A percentile compares a stretch with the other conserved stretches of the same genome.
These are phyloP conservation scores for Tachyglossus aculeatus DNA, from an alignment of 2,797 vertebrate species.

Conservation along the genomic window DNA sequence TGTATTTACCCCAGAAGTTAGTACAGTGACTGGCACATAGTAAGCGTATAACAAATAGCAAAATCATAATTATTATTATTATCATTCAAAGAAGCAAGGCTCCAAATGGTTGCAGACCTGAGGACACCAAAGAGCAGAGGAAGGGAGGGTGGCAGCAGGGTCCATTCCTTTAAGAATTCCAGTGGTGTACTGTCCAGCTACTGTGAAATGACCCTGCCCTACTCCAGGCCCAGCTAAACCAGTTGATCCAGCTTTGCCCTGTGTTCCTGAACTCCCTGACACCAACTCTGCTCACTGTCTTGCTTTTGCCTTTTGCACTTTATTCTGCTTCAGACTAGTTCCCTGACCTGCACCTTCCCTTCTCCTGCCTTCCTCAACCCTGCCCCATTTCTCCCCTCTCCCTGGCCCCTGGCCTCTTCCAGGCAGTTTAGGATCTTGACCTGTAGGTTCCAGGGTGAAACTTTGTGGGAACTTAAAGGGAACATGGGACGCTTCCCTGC, in stretches of 20 bases:
- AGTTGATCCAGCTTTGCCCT: constrained; percentile 42
- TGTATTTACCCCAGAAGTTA: too few relatives aligned
- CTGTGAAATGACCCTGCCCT: background rate
- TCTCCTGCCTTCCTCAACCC: background rate
- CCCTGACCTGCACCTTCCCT: background rate
- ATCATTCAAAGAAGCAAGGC: rapidly evolving
- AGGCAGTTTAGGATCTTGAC: constrained; percentile 3
- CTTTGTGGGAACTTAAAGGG: background rate
- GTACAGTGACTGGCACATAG: background rate
- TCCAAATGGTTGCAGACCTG: background rate
- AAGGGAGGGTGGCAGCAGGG: background rate
- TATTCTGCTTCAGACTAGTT: background rate
- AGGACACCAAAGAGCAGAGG: background rate
- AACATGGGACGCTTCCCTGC: too few relatives aligned
- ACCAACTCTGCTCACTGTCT: background rate
- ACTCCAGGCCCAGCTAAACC: constrained; percentile 43
- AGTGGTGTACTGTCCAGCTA: constrained; percentile 20
- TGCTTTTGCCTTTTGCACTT: background rate
- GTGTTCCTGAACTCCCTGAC: constrained; percentile 18
- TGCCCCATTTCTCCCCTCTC: background rate
- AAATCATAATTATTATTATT: background rate
- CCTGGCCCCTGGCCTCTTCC: background rate
- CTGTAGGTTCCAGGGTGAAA: background rate
- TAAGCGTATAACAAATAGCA: background rate
- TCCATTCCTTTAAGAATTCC: background rate